Conservation (phyloP, 2,113 vertebrate genomes). For the Chroicocephalus ridibundus region DNA sequence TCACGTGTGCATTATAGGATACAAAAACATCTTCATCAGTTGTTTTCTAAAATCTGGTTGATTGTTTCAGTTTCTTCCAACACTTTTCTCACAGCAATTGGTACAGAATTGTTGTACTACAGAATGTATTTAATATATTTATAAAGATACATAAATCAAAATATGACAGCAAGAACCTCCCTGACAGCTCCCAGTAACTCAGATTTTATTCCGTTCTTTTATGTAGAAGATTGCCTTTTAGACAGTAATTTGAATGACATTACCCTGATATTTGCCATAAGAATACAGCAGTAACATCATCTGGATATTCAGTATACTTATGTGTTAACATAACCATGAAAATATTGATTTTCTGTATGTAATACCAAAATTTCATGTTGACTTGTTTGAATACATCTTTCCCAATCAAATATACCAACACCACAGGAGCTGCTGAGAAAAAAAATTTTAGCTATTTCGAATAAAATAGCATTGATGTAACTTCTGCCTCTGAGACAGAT, state of each 20-base stretch:
- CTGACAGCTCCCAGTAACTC: background rate
- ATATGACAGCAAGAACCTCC: background rate
- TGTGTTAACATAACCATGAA: background rate
- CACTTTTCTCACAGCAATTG: background rate
- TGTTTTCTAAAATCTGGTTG: background rate
- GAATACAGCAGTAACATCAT: background rate
- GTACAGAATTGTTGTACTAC: background rate
- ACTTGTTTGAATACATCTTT: background rate
- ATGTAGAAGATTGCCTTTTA: background rate
- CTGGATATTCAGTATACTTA: background rate
- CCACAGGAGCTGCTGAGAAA: background rate
- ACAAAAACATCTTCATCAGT: background rate
- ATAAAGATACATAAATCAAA: background rate
- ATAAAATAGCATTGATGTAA: background rate
- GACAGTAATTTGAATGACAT: background rate
- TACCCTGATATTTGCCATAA: background rate
- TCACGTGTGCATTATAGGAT: background rate
- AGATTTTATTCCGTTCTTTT: background rate
- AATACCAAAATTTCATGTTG: background rate
- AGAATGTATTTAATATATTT: background rate
- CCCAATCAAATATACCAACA: background rate
- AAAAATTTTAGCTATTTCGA: background rate
- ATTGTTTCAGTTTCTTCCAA: background rate
- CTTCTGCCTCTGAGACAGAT: background rate
- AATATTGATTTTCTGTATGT: background rate